Evolutionary conservation across 2,113 vertebrate species (phyloP).

Genomic region (Cariama cristata): DNA sequence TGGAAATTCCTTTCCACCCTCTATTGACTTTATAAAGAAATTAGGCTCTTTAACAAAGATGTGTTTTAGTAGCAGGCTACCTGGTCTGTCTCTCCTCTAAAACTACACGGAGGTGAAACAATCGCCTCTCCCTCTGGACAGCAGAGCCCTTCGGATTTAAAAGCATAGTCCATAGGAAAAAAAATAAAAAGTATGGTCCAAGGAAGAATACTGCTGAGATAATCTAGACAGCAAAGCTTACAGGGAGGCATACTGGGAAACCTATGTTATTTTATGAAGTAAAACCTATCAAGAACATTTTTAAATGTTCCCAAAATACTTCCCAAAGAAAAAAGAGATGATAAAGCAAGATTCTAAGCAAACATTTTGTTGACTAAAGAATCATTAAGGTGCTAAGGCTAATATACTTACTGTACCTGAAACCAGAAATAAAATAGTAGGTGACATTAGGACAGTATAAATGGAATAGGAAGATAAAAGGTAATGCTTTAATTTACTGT

Average conservation of each 20-base stretch:
- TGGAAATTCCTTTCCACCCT: neutral
- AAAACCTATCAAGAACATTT: neutral
- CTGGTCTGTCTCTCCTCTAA: neutral
- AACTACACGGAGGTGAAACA: neutral
- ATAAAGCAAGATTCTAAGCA: neutral
- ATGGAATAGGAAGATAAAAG: neutral
- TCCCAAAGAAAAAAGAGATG: neutral
- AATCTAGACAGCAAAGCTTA: neutral
- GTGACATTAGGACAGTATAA: too few relatives aligned
- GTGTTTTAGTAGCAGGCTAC: neutral
- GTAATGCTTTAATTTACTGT: neutral
- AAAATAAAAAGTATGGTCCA: too few relatives aligned
- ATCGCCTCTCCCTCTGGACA: neutral
- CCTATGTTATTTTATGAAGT: neutral
- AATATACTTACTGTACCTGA: neutral
- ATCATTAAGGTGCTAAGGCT: neutral
- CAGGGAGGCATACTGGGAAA: neutral
- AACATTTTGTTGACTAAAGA: neutral
- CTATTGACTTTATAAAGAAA: neutral
- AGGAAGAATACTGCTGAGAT: neutral
- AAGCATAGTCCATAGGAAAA: neutral
- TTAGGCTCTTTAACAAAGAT: neutral
- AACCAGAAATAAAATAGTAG: neutral
- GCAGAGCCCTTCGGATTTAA: neutral
- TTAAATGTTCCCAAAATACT: neutral